Percentiles rank a stretch among this genome's conserved stretches.
Evolutionary conservation across 2,797 vertebrate genomes (phyloP).

Genomic region (Amblyraja radiata): DNA sequence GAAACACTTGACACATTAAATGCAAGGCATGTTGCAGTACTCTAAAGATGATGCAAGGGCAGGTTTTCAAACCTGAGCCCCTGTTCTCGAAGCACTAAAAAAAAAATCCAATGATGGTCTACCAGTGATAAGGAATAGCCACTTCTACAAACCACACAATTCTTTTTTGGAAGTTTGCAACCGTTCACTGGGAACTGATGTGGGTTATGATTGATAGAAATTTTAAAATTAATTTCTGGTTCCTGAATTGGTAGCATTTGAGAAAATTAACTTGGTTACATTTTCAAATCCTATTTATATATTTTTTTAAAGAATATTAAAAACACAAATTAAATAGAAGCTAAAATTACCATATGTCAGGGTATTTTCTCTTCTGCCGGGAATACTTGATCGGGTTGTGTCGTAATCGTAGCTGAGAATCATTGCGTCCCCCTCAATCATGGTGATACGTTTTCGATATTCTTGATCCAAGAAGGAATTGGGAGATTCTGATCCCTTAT

Average conservation of each 20-base stretch:
- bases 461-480: conserved; percentile 98
- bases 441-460: conserved; percentile 78
- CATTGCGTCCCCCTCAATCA: conserved; percentile 86
- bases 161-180: neutral
- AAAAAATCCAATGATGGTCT: neutral
- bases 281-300: neutral
- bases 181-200: neutral
- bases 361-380: conserved; percentile 82
- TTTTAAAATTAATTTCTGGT: neutral
- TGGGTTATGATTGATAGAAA: neutral
- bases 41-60: neutral
- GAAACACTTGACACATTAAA: too few relatives aligned
- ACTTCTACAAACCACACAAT: neutral
- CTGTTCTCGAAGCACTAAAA: neutral
- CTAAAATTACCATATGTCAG: conserved; percentile 77
- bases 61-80: neutral
- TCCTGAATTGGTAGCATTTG: neutral
- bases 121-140: neutral
- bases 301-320: neutral
- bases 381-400: conserved; percentile 79
- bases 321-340: neutral
- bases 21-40: neutral
- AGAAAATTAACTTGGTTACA: neutral
- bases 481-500: conserved; percentile 90
- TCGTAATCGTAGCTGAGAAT: conserved; percentile 96